phyloP scores from a whole-genome alignment of 2,113 vertebrate species.

The Pterocles gutturalis region DNA sequence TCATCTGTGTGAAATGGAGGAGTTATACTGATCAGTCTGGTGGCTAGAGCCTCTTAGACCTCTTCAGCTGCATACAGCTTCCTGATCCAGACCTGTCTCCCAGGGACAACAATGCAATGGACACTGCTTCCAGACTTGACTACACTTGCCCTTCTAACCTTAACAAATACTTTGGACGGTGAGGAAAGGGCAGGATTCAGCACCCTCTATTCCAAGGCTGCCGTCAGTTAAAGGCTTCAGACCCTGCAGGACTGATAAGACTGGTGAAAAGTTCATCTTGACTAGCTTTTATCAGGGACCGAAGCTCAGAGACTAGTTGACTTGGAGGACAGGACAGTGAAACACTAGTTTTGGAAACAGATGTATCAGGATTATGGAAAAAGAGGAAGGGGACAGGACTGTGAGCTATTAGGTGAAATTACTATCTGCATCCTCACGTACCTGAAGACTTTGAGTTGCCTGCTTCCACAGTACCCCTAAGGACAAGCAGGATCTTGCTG shows the following conservation, averaged over 20 bases:
- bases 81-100: background rate
- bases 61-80: background rate
- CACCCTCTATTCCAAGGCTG: background rate
- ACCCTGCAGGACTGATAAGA: background rate
- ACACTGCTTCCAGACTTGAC: background rate
- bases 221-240: background rate
- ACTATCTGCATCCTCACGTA: background rate
- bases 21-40: background rate
- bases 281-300: background rate
- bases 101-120: rapidly evolving
- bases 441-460: background rate
- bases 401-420: background rate
- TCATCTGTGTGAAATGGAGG: background rate
- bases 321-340: background rate
- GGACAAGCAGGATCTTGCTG: background rate
- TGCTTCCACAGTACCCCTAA: background rate
- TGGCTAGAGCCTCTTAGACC: background rate
- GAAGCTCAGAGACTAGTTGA: background rate
- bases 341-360: background rate
- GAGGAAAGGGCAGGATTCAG: rapidly evolving
- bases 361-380: background rate
- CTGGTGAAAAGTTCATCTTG: background rate
- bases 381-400: background rate
- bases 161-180: background rate
- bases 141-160: background rate